Evolutionary conservation across 2,113 vertebrate genomes (phyloP), one percentile per base, ranked within the genome.

Genomic region (Melanerpes aurifrons): DNA sequence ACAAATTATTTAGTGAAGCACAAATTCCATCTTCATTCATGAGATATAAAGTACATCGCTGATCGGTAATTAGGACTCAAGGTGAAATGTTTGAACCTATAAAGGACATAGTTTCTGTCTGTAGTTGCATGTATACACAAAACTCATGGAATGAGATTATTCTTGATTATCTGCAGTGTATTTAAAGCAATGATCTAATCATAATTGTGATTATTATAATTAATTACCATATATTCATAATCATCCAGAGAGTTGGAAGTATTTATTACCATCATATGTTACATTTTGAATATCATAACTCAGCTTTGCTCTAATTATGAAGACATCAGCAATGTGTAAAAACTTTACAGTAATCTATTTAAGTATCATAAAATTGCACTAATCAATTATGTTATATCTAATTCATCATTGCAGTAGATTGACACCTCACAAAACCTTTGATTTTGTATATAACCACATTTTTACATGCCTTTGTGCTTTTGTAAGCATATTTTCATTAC

Each of bases 171-270:
- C 22, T 29, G 54, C 76, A 72, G 72, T 40, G 4, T 87, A 71
- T 70, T 85, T 70, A 70, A 64, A 16, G 62, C 79, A 86, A 94
- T 86, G 7, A 68, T 89, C 77, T 94, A 92, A 87, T 94, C 7
- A 70, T 20, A 85, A 54, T 59, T 0, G 68, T 68, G 2, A 79
- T 79, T 92, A 35, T 58, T 85, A 26, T 48, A 74, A 76, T 94
- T 88, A 82, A 92, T 88, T 87, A 37, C 6, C 75, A 47, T 69
- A 53, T 68, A 93, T 50, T 12, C 14, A 35, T 83, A 87, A 92
- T 91, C 26, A 91, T 68, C 14, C 12, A 71, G 58, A 82, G 26
- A 47, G 43, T 75, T 91, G 15, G 28, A 82, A 93, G 26, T 76
- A 73, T 17, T 78, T 84, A 67, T 85, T 84, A 68, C 15, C 29